phyloP scores from a whole-genome alignment of 37 sponge, comb jelly and placozoan genomes.

The Spongilla lacustris region DNA sequence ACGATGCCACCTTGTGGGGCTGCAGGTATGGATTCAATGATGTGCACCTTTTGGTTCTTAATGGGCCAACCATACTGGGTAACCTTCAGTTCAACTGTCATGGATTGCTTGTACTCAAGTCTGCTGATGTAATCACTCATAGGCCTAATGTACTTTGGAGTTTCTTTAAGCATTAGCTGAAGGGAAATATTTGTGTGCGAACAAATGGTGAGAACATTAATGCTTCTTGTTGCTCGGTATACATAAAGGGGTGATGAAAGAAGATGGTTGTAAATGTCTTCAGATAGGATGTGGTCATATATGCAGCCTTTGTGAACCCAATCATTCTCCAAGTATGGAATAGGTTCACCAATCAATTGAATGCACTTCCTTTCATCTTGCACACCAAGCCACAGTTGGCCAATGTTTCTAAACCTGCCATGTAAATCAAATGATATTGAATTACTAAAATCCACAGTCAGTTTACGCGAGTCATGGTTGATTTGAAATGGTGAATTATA shows the following conservation, averaged over 20 bases:
- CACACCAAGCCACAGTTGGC: conserved; percentile 9
- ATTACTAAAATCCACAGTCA: conserved; percentile 39
- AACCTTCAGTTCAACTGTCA: neutral
- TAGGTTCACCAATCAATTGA: neutral
- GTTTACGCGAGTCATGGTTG: neutral
- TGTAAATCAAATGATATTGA: conserved; percentile 3
- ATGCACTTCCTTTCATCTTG: neutral
- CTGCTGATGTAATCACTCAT: neutral
- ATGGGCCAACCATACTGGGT: neutral
- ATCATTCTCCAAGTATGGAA: neutral
- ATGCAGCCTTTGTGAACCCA: neutral
- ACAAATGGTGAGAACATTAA: neutral
- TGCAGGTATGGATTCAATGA: neutral
- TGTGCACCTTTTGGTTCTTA: neutral
- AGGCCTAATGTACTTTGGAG: neutral
- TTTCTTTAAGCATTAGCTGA: neutral
- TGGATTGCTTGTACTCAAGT: neutral
- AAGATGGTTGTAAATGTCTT: neutral
- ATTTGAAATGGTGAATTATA: conserved; percentile 21
- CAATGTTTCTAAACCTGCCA: neutral
- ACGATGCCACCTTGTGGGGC: neutral
- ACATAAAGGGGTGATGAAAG: neutral
- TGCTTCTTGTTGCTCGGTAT: neutral
- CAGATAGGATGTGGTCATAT: neutral
- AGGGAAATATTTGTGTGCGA: neutral